Conservation (phyloP, 1,140 invertebrate genomes). For the Babylonia areolata region DNA sequence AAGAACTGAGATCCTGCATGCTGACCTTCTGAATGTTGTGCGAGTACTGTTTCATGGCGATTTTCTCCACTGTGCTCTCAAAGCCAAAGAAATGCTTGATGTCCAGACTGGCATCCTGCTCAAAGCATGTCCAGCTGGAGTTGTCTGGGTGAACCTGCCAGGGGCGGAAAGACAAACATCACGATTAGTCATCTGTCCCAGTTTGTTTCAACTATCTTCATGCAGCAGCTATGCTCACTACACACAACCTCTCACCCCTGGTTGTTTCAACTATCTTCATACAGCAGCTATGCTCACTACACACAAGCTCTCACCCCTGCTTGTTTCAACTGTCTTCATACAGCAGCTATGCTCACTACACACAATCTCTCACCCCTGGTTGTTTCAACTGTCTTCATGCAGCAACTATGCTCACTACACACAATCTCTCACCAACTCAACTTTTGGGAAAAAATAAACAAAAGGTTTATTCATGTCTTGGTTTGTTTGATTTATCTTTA, state of each 20-base stretch:
- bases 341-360: too few species aligned
- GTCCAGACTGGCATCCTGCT: constrained; percentile 94
- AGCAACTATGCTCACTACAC: too few species aligned
- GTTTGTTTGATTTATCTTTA: too few species aligned
- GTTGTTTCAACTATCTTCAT: background rate
- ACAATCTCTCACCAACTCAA: too few species aligned
- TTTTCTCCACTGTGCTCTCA: constrained; percentile 95
- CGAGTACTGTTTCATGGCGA: constrained; percentile 98
- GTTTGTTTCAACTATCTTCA: background rate
- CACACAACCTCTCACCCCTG: too few species aligned
- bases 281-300: too few species aligned
- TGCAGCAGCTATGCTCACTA: too few species aligned
- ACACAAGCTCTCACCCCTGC: too few species aligned
- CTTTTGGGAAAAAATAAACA: too few species aligned
- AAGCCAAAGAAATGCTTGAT: constrained; percentile 98
- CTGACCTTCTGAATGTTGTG: constrained; percentile 91
- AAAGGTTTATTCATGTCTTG: too few species aligned
- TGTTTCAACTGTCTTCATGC: background rate
- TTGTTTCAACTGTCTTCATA: background rate
- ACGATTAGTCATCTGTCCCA: background rate
- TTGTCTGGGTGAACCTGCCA: constrained; percentile 95
- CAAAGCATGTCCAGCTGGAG: constrained; percentile 96
- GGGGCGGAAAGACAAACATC: background rate
- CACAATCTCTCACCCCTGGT: too few species aligned
- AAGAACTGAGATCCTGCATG: too few species aligned